These are phyloP conservation scores for Hassar affinis DNA, from an alignment of 2,113 vertebrate genomes.

Conservation along the genomic window DNA sequence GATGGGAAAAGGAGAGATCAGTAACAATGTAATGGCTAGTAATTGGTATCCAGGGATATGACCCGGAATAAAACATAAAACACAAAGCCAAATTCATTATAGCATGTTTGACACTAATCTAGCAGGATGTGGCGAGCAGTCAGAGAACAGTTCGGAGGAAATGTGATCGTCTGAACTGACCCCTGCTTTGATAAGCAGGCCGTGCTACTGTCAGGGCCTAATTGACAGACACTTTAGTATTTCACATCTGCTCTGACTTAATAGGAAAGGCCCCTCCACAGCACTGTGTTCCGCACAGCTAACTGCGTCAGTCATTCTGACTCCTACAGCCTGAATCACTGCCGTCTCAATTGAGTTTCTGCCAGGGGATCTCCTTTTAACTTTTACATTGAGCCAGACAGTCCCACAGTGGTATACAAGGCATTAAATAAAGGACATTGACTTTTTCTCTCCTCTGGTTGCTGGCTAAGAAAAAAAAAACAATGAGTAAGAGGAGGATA, in stretches of 20 bases:
- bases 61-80: slow-evolving; percentile 65
- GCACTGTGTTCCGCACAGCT: slow-evolving; percentile 49
- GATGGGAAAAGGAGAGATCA: slow-evolving; percentile 71
- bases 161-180: slow-evolving; percentile 70
- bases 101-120: slow-evolving; percentile 73
- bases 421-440: slow-evolving; percentile 57
- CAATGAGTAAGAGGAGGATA: slow-evolving; percentile 34
- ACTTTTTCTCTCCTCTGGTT: slow-evolving; percentile 48
- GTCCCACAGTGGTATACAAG: slow-evolving; percentile 54
- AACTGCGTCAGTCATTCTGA: slow-evolving; percentile 52
- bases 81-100: slow-evolving; percentile 72
- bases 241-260: slow-evolving; percentile 65
- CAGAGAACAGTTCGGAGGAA: slow-evolving; percentile 62
- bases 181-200: slow-evolving; percentile 69
- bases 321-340: slow-evolving; percentile 46
- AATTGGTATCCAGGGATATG: slow-evolving; percentile 75
- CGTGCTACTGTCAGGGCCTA: slow-evolving; percentile 71
- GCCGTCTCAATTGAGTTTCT: slow-evolving; percentile 53
- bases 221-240: slow-evolving; percentile 70
- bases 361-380: slow-evolving; percentile 53
- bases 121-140: slow-evolving; percentile 67
- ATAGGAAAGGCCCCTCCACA: slow-evolving; percentile 44
- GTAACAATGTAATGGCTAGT: slow-evolving; percentile 77
- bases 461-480: slow-evolving; percentile 38
- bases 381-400: slow-evolving; percentile 52